Conservation (phyloP, 2,113 vertebrate genomes). For the Psilopsiagon aymara region DNA sequence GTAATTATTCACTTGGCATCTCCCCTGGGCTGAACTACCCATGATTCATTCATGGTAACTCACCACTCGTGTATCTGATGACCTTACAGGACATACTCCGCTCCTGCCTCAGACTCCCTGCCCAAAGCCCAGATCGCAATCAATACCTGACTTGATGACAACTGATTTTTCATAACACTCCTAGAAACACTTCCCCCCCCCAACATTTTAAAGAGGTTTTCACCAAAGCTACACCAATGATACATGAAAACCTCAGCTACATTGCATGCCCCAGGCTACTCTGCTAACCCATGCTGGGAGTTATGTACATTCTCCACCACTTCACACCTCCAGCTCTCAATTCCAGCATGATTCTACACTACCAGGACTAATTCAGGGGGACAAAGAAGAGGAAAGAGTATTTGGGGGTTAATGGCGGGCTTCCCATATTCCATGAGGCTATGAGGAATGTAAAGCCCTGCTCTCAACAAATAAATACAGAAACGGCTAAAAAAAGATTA, state of each 20-base stretch:
- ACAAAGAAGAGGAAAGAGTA: not conserved
- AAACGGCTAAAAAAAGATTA: not conserved
- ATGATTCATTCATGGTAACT: fast-evolving
- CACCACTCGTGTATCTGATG: fast-evolving
- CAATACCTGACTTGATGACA: not conserved
- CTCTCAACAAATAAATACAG: not conserved
- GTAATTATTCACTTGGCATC: too few species aligned
- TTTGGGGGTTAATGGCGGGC: not conserved
- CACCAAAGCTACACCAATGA: not conserved
- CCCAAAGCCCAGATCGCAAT: not conserved
- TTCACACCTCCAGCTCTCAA: not conserved
- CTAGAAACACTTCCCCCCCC: not conserved
- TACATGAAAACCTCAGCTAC: not conserved
- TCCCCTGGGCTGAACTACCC: not conserved
- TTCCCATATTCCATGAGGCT: not conserved
- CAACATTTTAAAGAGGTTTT: not conserved
- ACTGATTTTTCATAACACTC: not conserved
- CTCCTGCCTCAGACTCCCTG: not conserved
- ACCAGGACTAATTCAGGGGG: not conserved
- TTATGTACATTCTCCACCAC: not conserved
- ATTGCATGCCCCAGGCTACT: not conserved
- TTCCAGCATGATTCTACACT: not conserved
- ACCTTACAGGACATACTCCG: not conserved
- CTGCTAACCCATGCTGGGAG: not conserved
- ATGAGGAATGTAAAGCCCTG: not conserved